These are phyloP conservation scores for Chrysodeixis includens DNA, from an alignment of 2,888 invertebrate genomes.

Conservation along the genomic window DNA sequence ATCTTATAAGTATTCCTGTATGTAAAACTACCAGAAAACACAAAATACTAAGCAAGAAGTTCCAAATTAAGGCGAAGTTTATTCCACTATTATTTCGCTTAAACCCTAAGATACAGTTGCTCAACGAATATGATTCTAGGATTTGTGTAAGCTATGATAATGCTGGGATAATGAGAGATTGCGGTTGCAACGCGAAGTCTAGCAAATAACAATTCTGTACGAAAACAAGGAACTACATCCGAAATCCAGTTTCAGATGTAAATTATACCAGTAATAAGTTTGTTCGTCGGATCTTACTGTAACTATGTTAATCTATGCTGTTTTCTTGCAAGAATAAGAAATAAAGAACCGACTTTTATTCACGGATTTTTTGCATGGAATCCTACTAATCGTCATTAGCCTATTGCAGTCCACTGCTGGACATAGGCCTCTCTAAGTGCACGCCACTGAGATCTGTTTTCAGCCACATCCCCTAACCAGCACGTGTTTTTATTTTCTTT, in stretches of 20 bases:
- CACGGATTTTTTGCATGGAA: too few relatives aligned
- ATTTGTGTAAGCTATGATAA: constrained; percentile 3
- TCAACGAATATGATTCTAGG: background rate
- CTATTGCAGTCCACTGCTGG: too few relatives aligned
- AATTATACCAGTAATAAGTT: background rate
- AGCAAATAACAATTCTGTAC: background rate
- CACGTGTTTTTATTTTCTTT: too few relatives aligned
- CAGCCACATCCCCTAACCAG: too few relatives aligned
- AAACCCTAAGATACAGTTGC: background rate
- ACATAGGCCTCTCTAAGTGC: too few relatives aligned
- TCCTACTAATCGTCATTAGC: too few relatives aligned
- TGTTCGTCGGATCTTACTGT: background rate
- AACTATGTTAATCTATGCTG: too few relatives aligned
- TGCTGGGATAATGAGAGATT: background rate
- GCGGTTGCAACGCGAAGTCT: background rate
- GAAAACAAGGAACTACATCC: background rate
- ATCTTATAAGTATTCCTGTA: too few relatives aligned
- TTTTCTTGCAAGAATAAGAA: too few relatives aligned
- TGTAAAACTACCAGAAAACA: too few relatives aligned
- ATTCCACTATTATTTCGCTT: background rate
- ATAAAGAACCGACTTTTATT: too few relatives aligned
- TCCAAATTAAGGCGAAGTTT: background rate
- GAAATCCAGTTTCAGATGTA: background rate
- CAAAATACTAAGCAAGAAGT: background rate
- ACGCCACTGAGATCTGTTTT: too few relatives aligned